phyloP scores from a whole-genome alignment of 2,888 invertebrate species.

The Limnephilus lunatus region DNA sequence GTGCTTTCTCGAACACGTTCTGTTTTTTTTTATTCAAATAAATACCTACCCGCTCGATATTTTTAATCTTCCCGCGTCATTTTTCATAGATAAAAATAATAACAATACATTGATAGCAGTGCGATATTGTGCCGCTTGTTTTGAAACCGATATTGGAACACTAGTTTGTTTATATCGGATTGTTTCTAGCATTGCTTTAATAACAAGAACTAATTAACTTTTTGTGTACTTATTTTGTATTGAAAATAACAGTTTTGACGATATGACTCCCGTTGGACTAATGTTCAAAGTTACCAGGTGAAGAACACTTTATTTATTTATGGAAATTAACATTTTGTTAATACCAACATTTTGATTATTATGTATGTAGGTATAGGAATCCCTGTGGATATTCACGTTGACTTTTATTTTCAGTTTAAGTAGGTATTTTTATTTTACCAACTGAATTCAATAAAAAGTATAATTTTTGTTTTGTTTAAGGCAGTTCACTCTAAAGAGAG shows the following conservation, averaged over 20 bases:
- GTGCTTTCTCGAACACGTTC: too few relatives aligned
- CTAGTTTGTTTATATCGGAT: background rate
- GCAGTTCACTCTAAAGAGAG: too few relatives aligned
- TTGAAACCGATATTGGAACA: background rate
- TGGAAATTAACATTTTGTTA: too few relatives aligned
- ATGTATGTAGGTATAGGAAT: background rate
- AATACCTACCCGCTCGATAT: background rate
- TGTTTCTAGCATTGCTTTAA: too few relatives aligned
- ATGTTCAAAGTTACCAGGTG: constrained; percentile 80
- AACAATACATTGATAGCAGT: background rate
- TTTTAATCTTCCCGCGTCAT: background rate
- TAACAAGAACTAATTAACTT: background rate
- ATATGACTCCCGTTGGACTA: constrained; percentile 79
- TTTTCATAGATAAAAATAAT: background rate
- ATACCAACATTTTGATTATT: background rate
- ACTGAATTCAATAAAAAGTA: too few relatives aligned
- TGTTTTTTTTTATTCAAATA: background rate
- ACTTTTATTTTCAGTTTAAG: too few relatives aligned
- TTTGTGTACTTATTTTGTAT: background rate
- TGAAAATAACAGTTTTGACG: constrained; percentile 2
- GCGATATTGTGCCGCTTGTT: background rate
- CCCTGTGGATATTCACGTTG: too few relatives aligned
- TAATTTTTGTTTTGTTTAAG: too few relatives aligned
- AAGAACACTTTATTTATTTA: constrained; percentile 50
- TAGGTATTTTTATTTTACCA: too few relatives aligned